Base-by-base conservation (phyloP, 1,140 invertebrate species). In the roundworm (Caenorhabditis elegans) region DNA sequence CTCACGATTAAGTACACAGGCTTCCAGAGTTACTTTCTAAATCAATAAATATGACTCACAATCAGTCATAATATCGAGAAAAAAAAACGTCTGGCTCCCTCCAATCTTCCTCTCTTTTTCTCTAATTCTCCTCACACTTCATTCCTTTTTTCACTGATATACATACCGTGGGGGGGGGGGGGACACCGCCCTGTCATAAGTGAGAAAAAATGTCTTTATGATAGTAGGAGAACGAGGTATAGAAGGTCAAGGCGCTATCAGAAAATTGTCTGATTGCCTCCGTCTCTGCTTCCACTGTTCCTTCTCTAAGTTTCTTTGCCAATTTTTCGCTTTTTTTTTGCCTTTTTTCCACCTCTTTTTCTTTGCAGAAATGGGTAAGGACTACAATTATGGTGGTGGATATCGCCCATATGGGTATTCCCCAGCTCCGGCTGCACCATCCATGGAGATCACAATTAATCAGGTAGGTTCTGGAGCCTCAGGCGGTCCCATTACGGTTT, bases 381-480 rank as follows among this genome's bases (percentile, higher is more conserved):
- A 84, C 65, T 84, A 84, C 47, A 49, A 47, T n/a, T 86, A 86
- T 79, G 70, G 75, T 48, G 80, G 85, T 13, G 79, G 76, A 10
- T 84, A 85, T 76, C 70, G 49, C 4, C 60, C 60, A 39, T 70
- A 70, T 39, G 60, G 60, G 13, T 86, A 86, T 43, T 49, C 82
- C 10, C 79, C 83, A n/a, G 76, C 86, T 19, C 83, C 85, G 11
- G 39, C 55, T 13, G 70, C 79, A 17, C 86, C 86, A 34, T 81
- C 76, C 28, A 76, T 86, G 76, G 85, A 86, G 43, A 86, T 86
- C 17, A 86, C 78, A 39, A 86, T 86, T 11, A 86, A 86, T 78
- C 86, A 86, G 83, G 85, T 82, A 78, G 10, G 15, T n/a, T 34
- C 3, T 8, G 6, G 5, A 43, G 39, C 39, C 15, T 43, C 15